Evolutionary conservation across 1,140 invertebrate genomes (phyloP).

Genomic region (Drosophila aff.): DNA sequence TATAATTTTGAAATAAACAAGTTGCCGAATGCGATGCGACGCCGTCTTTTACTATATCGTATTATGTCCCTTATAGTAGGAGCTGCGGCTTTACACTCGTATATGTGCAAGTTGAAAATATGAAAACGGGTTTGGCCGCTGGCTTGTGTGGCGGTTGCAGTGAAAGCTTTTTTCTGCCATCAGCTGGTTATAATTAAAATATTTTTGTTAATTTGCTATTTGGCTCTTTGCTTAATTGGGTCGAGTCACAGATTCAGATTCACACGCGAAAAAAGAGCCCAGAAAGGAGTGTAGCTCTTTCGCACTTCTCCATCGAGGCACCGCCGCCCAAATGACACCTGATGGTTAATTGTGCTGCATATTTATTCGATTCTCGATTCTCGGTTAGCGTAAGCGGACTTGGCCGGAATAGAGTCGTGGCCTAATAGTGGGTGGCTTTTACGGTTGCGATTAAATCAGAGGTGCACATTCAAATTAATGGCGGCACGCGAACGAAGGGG

Average conservation of each 20-base stretch:
- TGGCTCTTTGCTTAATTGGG: conserved; percentile 58
- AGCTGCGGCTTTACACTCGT: conserved; percentile 16
- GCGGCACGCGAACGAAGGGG: conserved; percentile 50
- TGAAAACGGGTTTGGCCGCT: conserved; percentile 64
- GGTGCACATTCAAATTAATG: conserved; percentile 61
- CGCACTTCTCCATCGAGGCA: conserved; percentile 52
- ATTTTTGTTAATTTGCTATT: conserved; percentile 56
- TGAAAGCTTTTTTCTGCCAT: conserved; percentile 74
- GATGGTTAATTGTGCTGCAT: conserved; percentile 62
- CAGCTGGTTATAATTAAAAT: conserved; percentile 64
- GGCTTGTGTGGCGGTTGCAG: conserved; percentile 51
- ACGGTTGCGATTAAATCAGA: conserved; percentile 61
- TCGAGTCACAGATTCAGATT: conserved; percentile 46
- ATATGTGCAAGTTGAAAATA: conserved; percentile 37
- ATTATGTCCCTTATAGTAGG: conserved; percentile 74
- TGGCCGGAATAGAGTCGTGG: conserved; percentile 16
- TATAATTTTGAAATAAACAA: conserved; percentile 83
- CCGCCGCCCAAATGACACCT: conserved; percentile 58
- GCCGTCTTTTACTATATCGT: conserved; percentile 69
- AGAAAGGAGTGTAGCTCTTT: conserved; percentile 1
- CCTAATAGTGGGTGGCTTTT: conserved; percentile 10
- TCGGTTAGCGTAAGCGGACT: conserved; percentile 41
- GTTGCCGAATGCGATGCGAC: conserved; percentile 75
- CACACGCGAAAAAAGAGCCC: conserved; percentile 11
- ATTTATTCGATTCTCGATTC: conserved; percentile 57